Conservation (phyloP, 1,140 invertebrate genomes). For the Frieseomelitta varia region DNA sequence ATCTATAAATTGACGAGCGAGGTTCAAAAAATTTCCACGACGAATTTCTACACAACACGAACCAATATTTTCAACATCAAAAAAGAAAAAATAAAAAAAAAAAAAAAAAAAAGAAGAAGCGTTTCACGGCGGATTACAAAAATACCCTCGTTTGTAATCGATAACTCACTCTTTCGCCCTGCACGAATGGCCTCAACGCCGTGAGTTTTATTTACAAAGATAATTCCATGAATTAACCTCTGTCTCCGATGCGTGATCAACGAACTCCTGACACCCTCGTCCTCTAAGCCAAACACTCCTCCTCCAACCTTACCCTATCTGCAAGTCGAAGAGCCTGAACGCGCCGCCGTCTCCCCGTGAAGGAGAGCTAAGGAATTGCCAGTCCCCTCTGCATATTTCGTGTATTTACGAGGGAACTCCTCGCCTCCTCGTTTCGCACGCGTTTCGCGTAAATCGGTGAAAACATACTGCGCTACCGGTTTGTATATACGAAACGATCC, state of each 20-base stretch:
- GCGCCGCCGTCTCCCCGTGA: not conserved
- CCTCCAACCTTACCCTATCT: not conserved
- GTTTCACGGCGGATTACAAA: not conserved
- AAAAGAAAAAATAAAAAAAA: not conserved
- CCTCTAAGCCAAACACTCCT: not conserved
- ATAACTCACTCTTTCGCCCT: not conserved
- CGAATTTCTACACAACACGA: not conserved
- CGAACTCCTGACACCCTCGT: not conserved
- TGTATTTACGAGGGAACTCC: constrained; percentile 47
- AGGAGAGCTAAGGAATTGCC: not conserved
- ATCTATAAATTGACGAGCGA: no score
- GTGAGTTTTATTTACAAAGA: not conserved
- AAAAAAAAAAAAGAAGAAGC: no score
- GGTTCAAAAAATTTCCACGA: no score
- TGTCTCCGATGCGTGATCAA: constrained; percentile 6
- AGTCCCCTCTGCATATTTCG: constrained; percentile 39
- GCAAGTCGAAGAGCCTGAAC: not conserved
- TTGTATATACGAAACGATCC: constrained; percentile 4
- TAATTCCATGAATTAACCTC: constrained; percentile 2
- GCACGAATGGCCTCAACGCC: not conserved
- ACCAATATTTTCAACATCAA: not conserved
- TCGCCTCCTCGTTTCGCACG: constrained; percentile 3
- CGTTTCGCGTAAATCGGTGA: constrained; percentile 54
- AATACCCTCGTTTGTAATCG: not conserved
- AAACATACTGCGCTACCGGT: constrained; percentile 46